Conservation (phyloP, 2,113 vertebrate species). For the Peromyscus californicus region DNA sequence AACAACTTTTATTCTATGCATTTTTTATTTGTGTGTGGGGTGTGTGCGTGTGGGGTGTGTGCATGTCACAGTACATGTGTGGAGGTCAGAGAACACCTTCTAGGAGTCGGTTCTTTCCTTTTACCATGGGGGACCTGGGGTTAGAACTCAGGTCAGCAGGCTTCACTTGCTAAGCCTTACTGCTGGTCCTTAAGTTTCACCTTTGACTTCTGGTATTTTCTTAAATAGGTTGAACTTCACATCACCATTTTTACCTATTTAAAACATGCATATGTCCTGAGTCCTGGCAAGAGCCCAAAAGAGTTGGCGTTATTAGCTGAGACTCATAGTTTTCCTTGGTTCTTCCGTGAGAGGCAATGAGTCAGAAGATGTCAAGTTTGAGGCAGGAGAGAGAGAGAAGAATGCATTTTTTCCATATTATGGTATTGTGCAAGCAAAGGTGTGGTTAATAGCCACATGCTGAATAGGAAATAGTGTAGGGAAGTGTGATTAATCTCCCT, state of each 20-base stretch:
- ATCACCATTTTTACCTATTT: constrained; percentile 21
- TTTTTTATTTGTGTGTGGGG: not conserved
- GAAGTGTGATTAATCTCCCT: constrained; percentile 1
- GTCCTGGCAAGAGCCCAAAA: not conserved
- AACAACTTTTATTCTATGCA: not conserved
- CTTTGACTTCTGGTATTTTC: constrained; percentile 44
- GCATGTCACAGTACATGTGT: not conserved
- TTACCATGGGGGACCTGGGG: fast-evolving
- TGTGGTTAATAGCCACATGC: not conserved
- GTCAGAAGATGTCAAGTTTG: not conserved
- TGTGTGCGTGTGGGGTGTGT: not conserved
- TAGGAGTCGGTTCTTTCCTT: not conserved
- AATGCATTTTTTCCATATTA: not conserved
- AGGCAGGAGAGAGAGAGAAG: not conserved
- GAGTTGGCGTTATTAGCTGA: not conserved
- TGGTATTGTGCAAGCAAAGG: not conserved
- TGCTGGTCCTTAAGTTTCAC: not conserved
- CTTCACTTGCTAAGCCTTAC: not conserved
- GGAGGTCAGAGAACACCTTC: not conserved
- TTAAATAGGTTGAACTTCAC: constrained; percentile 22
- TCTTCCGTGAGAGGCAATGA: not conserved
- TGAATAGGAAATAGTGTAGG: not conserved
- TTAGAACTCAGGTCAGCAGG: not conserved
- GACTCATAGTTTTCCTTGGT: not conserved
- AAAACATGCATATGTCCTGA: not conserved